phyloP scores from a whole-genome alignment of 2,797 vertebrate species.

The Oryzias dopingdopingensis region DNA sequence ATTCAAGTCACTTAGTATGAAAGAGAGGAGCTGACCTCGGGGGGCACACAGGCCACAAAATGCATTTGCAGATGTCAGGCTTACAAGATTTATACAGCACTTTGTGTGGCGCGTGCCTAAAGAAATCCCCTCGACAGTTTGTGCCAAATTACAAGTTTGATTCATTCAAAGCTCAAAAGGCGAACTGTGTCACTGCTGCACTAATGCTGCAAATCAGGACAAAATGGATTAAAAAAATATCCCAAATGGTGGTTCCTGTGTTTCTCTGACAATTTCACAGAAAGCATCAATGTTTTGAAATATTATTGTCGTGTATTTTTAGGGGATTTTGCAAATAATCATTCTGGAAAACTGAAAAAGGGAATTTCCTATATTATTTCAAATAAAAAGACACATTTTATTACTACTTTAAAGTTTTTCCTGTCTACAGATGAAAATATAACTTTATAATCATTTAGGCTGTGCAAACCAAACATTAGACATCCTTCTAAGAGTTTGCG shows the following conservation, averaged over 20 bases:
- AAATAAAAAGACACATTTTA: too few relatives aligned
- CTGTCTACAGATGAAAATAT: too few relatives aligned
- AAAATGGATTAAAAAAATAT: conserved; percentile 1
- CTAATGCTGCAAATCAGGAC: background rate
- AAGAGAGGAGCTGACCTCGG: conserved; percentile 48
- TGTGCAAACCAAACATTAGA: too few relatives aligned
- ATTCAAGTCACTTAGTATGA: conserved; percentile 52
- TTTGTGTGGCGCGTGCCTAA: conserved; percentile 45
- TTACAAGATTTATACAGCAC: conserved; percentile 56
- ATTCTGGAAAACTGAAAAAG: too few relatives aligned
- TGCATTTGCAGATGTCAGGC: conserved; percentile 60
- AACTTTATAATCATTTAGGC: too few relatives aligned
- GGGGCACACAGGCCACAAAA: conserved; percentile 41
- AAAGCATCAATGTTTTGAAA: background rate
- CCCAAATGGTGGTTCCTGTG: background rate
- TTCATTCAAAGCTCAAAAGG: conserved; percentile 13
- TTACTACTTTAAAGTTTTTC: too few relatives aligned
- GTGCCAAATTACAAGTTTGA: conserved; percentile 27
- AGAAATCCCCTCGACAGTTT: conserved; percentile 45
- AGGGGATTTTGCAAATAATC: too few relatives aligned
- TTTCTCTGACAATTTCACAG: conserved; percentile 1
- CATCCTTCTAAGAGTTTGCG: too few relatives aligned
- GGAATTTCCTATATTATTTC: too few relatives aligned
- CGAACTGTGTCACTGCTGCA: conserved; percentile 15
- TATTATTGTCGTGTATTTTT: background rate